These are phyloP conservation scores for Microdon myrmicae DNA, from an alignment of 2,888 invertebrate species.

Conservation along the genomic window DNA sequence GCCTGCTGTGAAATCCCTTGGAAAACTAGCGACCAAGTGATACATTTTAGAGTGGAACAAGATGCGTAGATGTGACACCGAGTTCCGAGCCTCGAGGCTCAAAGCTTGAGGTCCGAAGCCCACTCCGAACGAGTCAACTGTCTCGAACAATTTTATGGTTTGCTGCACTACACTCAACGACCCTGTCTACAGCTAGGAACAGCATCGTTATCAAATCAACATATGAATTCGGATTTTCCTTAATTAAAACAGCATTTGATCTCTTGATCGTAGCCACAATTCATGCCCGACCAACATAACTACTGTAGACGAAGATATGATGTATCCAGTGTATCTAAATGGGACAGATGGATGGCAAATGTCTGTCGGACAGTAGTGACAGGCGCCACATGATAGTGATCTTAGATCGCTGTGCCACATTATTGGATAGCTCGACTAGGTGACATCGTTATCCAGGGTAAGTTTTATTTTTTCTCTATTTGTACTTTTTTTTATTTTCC, in stretches of 20 bases:
- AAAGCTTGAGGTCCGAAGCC: too few relatives aligned
- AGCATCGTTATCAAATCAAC: constrained; percentile 42
- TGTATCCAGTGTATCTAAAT: constrained; percentile 21
- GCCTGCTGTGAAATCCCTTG: constrained; percentile 25
- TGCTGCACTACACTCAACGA: constrained; percentile 12
- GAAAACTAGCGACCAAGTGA: constrained; percentile 24
- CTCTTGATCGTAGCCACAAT: constrained; percentile 32
- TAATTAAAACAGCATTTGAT: constrained; percentile 47
- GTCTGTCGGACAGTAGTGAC: constrained; percentile 37
- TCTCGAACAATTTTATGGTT: constrained; percentile 15
- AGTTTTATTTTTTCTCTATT: too few relatives aligned
- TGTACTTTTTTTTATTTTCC: too few relatives aligned
- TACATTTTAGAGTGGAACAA: constrained; percentile 39
- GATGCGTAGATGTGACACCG: constrained; percentile 22
- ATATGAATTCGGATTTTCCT: constrained; percentile 30
- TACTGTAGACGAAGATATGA: constrained; percentile 18
- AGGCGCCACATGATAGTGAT: constrained; percentile 44
- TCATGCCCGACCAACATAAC: constrained; percentile 33
- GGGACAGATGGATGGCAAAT: constrained; percentile 16
- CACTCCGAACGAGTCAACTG: too few relatives aligned
- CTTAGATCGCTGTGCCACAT: constrained; percentile 16
- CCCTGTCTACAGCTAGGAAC: background rate
- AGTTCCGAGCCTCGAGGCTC: too few relatives aligned
- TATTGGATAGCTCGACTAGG: too few relatives aligned
- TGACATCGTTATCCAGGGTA: too few relatives aligned